phyloP scores from a whole-genome alignment of 2,113 vertebrate species.

The Eretmochelys imbricata region DNA sequence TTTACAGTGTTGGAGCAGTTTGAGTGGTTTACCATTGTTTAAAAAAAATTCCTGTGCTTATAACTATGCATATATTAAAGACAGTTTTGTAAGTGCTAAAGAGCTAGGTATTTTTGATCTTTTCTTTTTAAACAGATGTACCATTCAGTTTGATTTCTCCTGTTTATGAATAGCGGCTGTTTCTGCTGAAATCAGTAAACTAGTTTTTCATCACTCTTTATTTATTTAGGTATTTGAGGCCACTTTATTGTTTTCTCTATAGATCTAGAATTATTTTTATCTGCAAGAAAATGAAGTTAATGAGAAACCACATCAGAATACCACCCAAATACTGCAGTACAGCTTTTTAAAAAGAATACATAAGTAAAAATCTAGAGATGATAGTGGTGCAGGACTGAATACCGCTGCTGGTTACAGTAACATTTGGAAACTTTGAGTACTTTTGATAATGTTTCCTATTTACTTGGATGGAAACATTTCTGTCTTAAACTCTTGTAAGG shows the following conservation, averaged over 20 bases:
- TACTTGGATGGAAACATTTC: neutral
- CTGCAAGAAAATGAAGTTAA: neutral
- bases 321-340: neutral
- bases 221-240: no score
- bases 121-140: neutral
- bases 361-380: neutral
- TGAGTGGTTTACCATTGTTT: neutral
- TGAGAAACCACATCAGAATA: neutral
- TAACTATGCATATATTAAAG: neutral
- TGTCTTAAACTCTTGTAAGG: neutral
- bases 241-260: neutral
- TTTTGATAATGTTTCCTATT: neutral
- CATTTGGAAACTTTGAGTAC: neutral
- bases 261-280: neutral
- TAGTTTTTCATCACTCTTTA: neutral
- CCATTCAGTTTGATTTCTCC: neutral
- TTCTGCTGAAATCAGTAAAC: neutral
- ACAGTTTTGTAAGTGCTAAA: neutral
- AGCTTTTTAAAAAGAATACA: neutral
- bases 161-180: neutral
- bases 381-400: neutral
- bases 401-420: neutral
- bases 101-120: neutral
- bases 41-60: neutral
- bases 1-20: neutral